Percentiles rank a stretch among this genome's conserved stretches.
Evolutionary conservation across 2,113 vertebrate genomes (phyloP).

Genomic region (Thamnaconus septentrionalis): DNA sequence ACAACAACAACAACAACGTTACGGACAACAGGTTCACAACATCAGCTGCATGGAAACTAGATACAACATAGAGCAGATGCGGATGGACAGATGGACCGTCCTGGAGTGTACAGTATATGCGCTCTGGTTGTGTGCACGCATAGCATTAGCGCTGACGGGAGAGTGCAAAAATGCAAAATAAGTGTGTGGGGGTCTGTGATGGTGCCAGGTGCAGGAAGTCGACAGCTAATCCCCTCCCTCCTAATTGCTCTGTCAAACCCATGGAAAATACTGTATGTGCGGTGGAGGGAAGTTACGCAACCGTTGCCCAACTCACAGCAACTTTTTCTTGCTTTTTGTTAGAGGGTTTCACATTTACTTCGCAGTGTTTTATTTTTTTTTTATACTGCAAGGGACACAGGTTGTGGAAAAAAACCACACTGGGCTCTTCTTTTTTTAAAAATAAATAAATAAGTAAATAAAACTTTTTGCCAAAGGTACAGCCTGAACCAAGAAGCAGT

Average conservation of each 20-base stretch:
- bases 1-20: background rate
- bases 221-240: slow-evolving; percentile 42
- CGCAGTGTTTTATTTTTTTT: too few species aligned
- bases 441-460: too few species aligned
- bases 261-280: slow-evolving; percentile 33
- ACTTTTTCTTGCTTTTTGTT: background rate
- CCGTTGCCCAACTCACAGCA: too few species aligned
- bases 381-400: background rate
- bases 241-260: slow-evolving; percentile 35
- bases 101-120: slow-evolving; percentile 11
- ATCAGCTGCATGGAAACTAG: too few species aligned
- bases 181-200: slow-evolving; percentile 65
- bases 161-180: slow-evolving; percentile 51
- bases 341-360: background rate
- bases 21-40: too few species aligned
- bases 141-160: slow-evolving; percentile 44
- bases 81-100: slow-evolving; percentile 5
- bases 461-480: too few species aligned
- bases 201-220: slow-evolving; percentile 31
- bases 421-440: too few species aligned
- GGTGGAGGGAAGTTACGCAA: slow-evolving; percentile 24
- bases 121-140: slow-evolving; percentile 44
- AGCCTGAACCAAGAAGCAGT: too few species aligned
- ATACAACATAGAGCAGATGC: too few species aligned
- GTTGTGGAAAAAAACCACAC: too few species aligned